Evolutionary conservation across 2,797 vertebrate species (phyloP).

Genomic region (Micrastur ruficollis): DNA sequence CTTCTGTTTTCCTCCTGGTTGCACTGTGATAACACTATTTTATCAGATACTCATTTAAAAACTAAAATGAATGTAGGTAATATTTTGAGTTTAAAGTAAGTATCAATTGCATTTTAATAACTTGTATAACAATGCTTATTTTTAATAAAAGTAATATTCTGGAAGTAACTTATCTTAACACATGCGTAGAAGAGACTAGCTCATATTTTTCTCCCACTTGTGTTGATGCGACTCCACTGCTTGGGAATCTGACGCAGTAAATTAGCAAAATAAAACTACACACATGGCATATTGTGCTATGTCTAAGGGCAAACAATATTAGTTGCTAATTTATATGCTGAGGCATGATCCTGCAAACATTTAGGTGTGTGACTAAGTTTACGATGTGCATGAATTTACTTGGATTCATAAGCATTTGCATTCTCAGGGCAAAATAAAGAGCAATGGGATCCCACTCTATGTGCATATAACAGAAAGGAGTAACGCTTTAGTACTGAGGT

Average conservation of each 20-base stretch:
- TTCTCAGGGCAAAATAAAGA: not conserved
- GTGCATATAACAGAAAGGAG: not conserved
- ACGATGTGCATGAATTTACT: not conserved
- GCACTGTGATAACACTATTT: not conserved
- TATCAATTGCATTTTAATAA: constrained; percentile 11
- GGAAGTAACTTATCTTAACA: not conserved
- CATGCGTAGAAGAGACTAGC: not conserved
- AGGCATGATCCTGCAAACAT: not conserved
- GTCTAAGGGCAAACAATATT: not conserved
- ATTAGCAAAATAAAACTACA: not conserved
- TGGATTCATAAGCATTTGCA: not conserved
- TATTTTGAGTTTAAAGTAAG: not conserved
- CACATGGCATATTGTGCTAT: not conserved
- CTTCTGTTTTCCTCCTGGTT: constrained; percentile 24
- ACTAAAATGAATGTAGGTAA: not conserved
- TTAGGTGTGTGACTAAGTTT: not conserved
- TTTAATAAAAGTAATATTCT: not conserved
- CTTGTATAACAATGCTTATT: not conserved
- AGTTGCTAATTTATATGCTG: not conserved
- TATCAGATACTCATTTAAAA: constrained; percentile 29
- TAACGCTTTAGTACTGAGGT: not conserved
- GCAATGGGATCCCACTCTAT: not conserved
- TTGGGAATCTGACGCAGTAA: not conserved
- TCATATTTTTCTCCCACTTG: not conserved
- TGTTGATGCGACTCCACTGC: not conserved